Conservation (phyloP, 2,888 invertebrate genomes). For the Yponomeuta cagnagella region DNA sequence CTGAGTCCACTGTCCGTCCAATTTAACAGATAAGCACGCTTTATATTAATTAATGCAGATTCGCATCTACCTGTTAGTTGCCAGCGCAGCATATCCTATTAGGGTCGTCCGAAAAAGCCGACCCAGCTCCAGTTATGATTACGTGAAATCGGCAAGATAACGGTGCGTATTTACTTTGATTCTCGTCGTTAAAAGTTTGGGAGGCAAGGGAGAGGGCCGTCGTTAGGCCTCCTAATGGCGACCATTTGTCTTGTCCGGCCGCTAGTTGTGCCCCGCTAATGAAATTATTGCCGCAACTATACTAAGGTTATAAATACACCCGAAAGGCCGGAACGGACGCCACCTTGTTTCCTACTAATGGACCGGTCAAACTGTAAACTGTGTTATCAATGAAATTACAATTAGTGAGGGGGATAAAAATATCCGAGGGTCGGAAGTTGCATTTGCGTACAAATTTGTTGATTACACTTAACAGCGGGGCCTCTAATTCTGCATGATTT, state of each 20-base stretch:
- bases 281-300: conserved; percentile 77
- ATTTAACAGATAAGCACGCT: conserved; percentile 13
- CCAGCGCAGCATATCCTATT: conserved; percentile 46
- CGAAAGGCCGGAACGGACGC: conserved; percentile 62
- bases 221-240: conserved; percentile 74
- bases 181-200: conserved; percentile 75
- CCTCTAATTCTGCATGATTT: background rate
- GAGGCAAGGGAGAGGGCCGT: conserved; percentile 64
- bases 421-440: conserved; percentile 60
- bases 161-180: conserved; percentile 74
- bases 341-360: conserved; percentile 73
- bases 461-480: conserved; percentile 21
- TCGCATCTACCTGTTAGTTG: conserved; percentile 39
- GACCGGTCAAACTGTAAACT: conserved; percentile 76
- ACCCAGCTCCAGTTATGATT: conserved; percentile 61
- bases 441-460: conserved; percentile 48
- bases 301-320: conserved; percentile 73
- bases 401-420: conserved; percentile 69
- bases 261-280: conserved; percentile 73
- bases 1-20: conserved; percentile 5
- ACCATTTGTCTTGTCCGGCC: conserved; percentile 76
- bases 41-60: conserved; percentile 35
- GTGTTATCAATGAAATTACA: conserved; percentile 76
- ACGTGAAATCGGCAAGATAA: conserved; percentile 72
- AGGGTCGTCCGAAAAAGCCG: conserved; percentile 44